Conservation (phyloP, 2,888 invertebrate genomes). For the Gymnosoma rotundatum region DNA sequence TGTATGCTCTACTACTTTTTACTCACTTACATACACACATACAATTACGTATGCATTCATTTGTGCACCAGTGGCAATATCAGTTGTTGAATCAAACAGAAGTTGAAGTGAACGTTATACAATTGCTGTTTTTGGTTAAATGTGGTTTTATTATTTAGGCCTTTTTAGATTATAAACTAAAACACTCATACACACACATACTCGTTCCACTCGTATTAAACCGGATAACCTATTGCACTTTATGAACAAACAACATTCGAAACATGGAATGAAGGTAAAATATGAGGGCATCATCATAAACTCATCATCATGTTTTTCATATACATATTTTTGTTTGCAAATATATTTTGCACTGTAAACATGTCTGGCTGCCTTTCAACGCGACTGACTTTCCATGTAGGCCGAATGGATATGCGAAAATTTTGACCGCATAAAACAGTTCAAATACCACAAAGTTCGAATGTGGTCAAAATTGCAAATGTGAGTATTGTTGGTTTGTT, state of each 20-base stretch:
- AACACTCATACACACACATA: constrained; percentile 12
- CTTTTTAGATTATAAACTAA: background rate
- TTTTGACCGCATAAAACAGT: constrained; percentile 73
- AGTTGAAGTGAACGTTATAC: constrained; percentile 1
- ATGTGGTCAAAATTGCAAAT: constrained; percentile 67
- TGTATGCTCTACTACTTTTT: constrained; percentile 30
- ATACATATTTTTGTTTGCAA: background rate
- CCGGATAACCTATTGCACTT: constrained; percentile 43
- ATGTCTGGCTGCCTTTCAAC: constrained; percentile 20
- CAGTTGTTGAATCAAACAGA: background rate
- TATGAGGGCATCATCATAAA: constrained; percentile 67
- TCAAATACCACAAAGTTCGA: constrained; percentile 73
- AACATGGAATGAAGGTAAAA: constrained; percentile 56
- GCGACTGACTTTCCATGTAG: constrained; percentile 47
- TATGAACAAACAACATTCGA: constrained; percentile 55
- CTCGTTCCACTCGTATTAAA: constrained; percentile 1
- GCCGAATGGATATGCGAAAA: constrained; percentile 62
- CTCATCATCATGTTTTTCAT: constrained; percentile 52
- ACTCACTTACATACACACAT: constrained; percentile 11
- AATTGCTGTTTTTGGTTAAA: constrained; percentile 41
- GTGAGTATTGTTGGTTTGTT: constrained; percentile 17
- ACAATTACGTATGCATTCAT: background rate
- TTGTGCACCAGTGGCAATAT: constrained; percentile 6
- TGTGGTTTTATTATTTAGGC: constrained; percentile 65
- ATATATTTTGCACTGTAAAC: background rate